phyloP scores from a whole-genome alignment of 2,888 invertebrate species.

The Phlogophora meticulosa region DNA sequence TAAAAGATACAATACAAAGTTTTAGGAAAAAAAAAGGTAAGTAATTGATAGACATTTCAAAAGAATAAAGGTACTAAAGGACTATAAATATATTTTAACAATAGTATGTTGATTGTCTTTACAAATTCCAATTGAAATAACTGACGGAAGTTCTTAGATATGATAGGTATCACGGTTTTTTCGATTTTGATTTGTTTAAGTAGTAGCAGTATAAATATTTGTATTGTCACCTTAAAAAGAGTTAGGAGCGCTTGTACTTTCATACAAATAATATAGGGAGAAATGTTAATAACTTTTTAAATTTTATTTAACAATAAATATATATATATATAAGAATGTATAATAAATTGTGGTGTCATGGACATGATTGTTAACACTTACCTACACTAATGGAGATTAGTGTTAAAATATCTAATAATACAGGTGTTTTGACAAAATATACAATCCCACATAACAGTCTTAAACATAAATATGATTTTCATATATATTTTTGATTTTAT shows the following conservation, averaged over 20 bases:
- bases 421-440: constrained; percentile 60
- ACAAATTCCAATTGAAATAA: constrained; percentile 7
- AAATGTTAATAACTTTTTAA: constrained; percentile 10
- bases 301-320: constrained; percentile 40
- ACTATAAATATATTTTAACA: neutral
- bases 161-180: neutral
- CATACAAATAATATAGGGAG: constrained; percentile 19
- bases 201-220: constrained; percentile 9
- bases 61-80: neutral
- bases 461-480: constrained; percentile 3
- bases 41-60: neutral
- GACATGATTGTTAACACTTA: constrained; percentile 62
- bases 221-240: constrained; percentile 12
- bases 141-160: neutral
- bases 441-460: constrained; percentile 18
- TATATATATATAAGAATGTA: constrained; percentile 6
- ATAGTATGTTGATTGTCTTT: neutral
- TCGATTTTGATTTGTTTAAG: neutral
- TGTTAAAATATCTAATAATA: constrained; percentile 64
- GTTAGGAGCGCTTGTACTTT: constrained; percentile 22
- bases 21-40: too few relatives aligned
- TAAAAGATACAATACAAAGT: too few relatives aligned
- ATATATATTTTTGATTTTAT: neutral
- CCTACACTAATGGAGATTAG: constrained; percentile 63
- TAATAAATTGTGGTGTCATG: constrained; percentile 63